Percentiles rank a stretch among this genome's conserved stretches.
These are phyloP conservation scores for Odontocerum albicorne DNA, from an alignment of 2,888 invertebrate species.

Conservation along the genomic window DNA sequence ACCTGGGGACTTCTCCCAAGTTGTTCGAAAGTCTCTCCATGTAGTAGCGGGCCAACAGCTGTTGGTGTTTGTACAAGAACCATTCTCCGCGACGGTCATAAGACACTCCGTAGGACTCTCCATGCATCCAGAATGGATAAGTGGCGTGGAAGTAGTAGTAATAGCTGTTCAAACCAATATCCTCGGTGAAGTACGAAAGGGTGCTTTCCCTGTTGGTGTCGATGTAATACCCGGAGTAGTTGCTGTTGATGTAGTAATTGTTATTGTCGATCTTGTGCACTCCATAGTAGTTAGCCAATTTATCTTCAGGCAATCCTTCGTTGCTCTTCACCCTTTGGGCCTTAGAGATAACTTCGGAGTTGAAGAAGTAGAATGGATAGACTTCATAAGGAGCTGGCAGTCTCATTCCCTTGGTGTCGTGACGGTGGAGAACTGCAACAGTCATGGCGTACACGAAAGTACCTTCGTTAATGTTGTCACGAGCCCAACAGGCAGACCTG, in stretches of 20 bases:
- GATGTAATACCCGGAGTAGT: constrained; percentile 65
- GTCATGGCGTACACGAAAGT: constrained; percentile 73
- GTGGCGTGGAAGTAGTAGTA: constrained; percentile 58
- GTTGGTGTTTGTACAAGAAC: constrained; percentile 52
- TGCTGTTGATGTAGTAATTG: constrained; percentile 64
- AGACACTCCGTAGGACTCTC: constrained; percentile 43
- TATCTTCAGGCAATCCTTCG: constrained; percentile 58
- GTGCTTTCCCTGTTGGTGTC: constrained; percentile 49
- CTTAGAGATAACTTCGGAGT: constrained; percentile 68
- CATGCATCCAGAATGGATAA: constrained; percentile 59
- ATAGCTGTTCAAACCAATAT: constrained; percentile 63
- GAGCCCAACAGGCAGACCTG: constrained; percentile 62
- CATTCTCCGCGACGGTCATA: constrained; percentile 50
- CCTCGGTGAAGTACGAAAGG: constrained; percentile 66
- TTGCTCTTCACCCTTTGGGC: constrained; percentile 66
- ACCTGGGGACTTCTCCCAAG: constrained; percentile 56
- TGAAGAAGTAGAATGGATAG: constrained; percentile 75
- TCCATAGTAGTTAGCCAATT: constrained; percentile 54
- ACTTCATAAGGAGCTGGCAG: constrained; percentile 77
- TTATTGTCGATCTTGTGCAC: constrained; percentile 52
- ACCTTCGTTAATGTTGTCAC: constrained; percentile 70
- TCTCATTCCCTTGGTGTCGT: constrained; percentile 65
- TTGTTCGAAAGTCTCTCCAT: constrained; percentile 65
- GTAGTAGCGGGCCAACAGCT: constrained; percentile 56
- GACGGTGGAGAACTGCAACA: constrained; percentile 67